Evolutionary conservation across 2,113 vertebrate genomes (phyloP).

Genomic region (Macheiramphus alcinus): DNA sequence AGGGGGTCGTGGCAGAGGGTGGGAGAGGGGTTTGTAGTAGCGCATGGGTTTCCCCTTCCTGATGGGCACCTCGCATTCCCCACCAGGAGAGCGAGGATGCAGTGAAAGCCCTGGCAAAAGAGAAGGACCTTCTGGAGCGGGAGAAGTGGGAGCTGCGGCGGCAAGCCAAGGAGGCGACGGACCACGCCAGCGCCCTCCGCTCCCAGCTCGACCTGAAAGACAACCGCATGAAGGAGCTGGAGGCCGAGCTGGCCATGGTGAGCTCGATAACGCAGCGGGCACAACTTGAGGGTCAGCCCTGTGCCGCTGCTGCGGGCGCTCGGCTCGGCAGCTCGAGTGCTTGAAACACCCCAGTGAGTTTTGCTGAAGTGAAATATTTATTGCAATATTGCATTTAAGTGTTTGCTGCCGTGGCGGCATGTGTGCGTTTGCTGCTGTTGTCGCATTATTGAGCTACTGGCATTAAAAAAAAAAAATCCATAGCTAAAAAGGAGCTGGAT

Average conservation of each 20-base stretch:
- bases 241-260: constrained; percentile 97
- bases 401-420: neutral
- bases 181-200: constrained; percentile 88
- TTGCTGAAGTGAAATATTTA: neutral
- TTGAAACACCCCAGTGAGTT: neutral
- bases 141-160: constrained; percentile 97
- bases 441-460: fast-evolving
- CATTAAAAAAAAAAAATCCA: neutral
- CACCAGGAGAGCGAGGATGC: constrained; percentile 94
- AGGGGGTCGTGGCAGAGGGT: neutral
- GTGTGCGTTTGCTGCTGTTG: fast-evolving
- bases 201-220: constrained; percentile 97
- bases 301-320: fast-evolving
- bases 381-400: neutral
- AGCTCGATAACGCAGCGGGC: neutral
- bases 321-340: neutral
- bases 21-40: neutral
- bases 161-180: constrained; percentile 95
- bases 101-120: constrained; percentile 92
- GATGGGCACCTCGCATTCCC: neutral
- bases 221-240: constrained; percentile 98
- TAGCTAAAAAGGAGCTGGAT: neutral
- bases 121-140: constrained; percentile 93
- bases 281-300: fast-evolving
- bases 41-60: neutral